Evolutionary conservation across 23 tunicate genomes (phyloP).

Genomic region (Trididemnum miniatum): DNA sequence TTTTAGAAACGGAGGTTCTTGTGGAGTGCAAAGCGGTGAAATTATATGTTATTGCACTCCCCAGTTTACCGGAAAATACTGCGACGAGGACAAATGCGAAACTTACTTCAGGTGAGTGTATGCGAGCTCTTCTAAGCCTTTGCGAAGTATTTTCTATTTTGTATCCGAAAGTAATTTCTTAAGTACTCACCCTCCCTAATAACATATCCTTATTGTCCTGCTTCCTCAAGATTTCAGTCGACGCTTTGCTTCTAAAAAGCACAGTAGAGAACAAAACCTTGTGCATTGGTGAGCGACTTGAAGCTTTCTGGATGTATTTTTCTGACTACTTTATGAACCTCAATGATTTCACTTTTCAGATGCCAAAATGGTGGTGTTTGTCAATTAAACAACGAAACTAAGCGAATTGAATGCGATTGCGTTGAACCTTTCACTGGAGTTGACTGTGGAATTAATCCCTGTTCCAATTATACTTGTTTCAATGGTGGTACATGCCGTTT

Average conservation of each 20-base stretch:
- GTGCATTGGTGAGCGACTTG: no score
- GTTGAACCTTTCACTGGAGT: slow-evolving; percentile 24
- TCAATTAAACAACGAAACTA: not conserved
- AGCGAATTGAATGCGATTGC: slow-evolving; percentile 10
- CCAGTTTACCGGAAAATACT: not conserved
- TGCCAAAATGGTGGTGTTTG: slow-evolving; percentile 27
- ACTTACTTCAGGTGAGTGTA: slow-evolving; percentile 25
- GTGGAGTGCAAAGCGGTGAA: slow-evolving; percentile 22
- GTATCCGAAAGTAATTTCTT: no score
- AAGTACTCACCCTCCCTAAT: no score
- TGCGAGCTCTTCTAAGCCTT: no score
- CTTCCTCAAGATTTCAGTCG: no score
- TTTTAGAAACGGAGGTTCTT: slow-evolving; percentile 35
- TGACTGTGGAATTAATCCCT: slow-evolving; percentile 27
- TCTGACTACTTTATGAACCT: no score
- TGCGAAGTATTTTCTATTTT: no score
- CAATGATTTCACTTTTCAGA: slow-evolving; percentile 12
- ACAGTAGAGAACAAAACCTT: no score
- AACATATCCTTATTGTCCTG: no score
- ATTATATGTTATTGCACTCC: slow-evolving; percentile 15
- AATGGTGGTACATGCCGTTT: slow-evolving; percentile 18
- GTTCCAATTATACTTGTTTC: slow-evolving; percentile 6
- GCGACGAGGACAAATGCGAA: slow-evolving; percentile 10
- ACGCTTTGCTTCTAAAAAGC: no score
- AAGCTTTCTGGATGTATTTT: no score